Conservation (phyloP, 2,888 invertebrate genomes). For the Cylindroiulus punctatus region DNA sequence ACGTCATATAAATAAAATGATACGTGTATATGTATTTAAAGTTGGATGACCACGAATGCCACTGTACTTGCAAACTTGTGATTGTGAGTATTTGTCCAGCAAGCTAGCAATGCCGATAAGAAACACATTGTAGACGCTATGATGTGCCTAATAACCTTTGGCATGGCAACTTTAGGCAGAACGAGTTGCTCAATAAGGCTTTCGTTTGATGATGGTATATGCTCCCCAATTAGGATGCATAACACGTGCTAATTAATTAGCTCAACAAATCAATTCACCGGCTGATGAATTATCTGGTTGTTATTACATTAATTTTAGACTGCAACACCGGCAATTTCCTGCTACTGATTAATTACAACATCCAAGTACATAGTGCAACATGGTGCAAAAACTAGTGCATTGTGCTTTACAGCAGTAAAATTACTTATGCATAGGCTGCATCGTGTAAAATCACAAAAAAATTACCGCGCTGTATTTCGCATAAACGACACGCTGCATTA, state of each 20-base stretch:
- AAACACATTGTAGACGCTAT: no score
- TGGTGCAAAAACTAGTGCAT: not conserved
- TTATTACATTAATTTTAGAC: conserved; percentile 4
- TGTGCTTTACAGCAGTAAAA: not conserved
- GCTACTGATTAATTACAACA: conserved; percentile 2
- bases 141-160: no score
- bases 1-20: not conserved
- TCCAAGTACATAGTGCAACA: not conserved
- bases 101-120: no score
- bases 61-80: not conserved
- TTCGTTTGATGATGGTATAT: no score
- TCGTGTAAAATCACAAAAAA: not conserved
- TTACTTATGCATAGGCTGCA: not conserved
- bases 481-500: no score
- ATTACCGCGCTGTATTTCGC: not conserved
- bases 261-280: conserved; percentile 3
- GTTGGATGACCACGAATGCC: not conserved
- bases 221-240: not conserved
- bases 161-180: not conserved
- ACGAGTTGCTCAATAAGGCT: no score
- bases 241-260: conserved; percentile 16
- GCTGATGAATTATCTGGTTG: conserved; percentile 23
- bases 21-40: not conserved
- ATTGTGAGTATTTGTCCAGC: not conserved
- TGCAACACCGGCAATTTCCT: conserved; percentile 22